Conservation (phyloP, 1,140 invertebrate species). For the Sinonovacula constricta region DNA sequence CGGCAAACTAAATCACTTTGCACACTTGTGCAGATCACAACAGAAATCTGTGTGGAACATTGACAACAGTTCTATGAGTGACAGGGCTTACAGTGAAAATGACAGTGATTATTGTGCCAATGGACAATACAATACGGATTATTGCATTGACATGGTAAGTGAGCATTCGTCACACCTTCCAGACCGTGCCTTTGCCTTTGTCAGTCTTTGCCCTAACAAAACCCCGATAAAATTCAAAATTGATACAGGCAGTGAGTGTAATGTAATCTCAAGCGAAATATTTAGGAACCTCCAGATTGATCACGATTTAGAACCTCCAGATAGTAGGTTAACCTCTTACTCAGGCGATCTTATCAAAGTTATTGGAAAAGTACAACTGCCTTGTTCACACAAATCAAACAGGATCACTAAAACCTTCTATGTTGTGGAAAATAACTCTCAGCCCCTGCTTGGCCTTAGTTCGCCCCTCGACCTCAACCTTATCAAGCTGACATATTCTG, state of each 20-base stretch:
- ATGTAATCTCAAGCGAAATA: neutral
- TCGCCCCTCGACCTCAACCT: conserved; percentile 1
- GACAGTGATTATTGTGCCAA: no score
- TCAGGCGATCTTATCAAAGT: conserved; percentile 7
- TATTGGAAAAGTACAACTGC: neutral
- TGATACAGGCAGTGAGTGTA: conserved; percentile 14
- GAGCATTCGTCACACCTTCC: neutral
- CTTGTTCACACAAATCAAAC: conserved; percentile 1
- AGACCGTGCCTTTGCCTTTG: neutral
- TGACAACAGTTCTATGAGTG: neutral
- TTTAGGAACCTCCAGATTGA: neutral
- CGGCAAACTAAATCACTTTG: conserved; percentile 25
- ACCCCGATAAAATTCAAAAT: neutral
- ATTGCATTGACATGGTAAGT: neutral
- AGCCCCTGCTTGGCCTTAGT: conserved; percentile 6
- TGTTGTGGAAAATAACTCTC: neutral
- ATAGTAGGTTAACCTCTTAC: conserved; percentile 5
- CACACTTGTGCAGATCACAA: neutral
- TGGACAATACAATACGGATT: neutral
- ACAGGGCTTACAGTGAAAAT: no score
- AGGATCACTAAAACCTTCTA: neutral
- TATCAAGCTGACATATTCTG: neutral
- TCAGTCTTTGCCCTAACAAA: neutral
- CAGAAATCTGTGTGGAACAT: conserved; percentile 6
- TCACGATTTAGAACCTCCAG: neutral